Evolutionary conservation across 2,113 vertebrate genomes (phyloP), one percentile per base, ranked within the genome.

Genomic region (Furnarius figulus): DNA sequence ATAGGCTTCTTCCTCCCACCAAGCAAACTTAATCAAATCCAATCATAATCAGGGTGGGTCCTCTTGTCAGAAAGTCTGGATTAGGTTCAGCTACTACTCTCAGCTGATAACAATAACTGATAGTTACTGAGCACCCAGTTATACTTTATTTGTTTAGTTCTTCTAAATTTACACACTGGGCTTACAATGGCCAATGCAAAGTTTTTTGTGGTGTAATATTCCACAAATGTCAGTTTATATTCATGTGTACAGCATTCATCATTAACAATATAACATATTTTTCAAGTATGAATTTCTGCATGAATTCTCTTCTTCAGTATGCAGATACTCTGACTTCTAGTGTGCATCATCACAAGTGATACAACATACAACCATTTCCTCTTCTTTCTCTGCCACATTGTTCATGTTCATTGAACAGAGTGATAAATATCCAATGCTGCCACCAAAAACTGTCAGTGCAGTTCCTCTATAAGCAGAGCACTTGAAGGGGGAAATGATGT

Each of bases 251-350:
- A 74, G 49, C 44, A 92, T 90, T 97, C 90, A 85, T 97, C 78
- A 66, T 55, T 66, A 87, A 83, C 25, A 70, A 66, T 96, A 97
- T 94, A 96, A 91, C 70, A 42, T 59, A 85, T 90, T 96, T 90
- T 98, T 98, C 97, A 98, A 98, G 97, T 98, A 98, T 89, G 91
- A 96, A 93, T 85, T 95, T 93, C 94, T 96, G 89, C 47, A 90
- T 61, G 95, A 80, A 86, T 91, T 95, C 80, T 96, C 73, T 85
- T 96, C 95, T 91, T 85, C 76, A 8, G 19, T 89, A 95, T 87
- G 96, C 93, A 96, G 83, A 88, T 92, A 89, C 49, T 90, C 89
- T 90, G 42, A 49, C 86, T 96, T 96, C 88, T 82, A 91, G 90
- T 94, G 91, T 78, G 94, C 89, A 95, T 96, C 91, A 81, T 81